Conservation (phyloP, 1,140 invertebrate genomes). For the Drosophila leontia region DNA sequence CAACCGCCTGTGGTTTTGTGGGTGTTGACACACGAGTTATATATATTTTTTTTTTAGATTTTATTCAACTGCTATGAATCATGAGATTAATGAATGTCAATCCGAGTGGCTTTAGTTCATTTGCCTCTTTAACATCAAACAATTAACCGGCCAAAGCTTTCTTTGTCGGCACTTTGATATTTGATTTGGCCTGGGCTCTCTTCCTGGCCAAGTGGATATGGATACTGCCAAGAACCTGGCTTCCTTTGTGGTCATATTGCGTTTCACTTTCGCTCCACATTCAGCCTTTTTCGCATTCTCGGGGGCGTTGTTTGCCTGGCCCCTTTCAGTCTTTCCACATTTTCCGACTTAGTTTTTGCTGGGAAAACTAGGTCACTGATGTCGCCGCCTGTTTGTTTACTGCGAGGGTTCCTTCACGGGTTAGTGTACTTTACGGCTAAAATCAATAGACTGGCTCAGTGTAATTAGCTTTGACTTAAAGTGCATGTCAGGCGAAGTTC, state of each 20-base stretch:
- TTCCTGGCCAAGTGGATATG: slow-evolving; percentile 8
- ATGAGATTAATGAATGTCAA: slow-evolving; percentile 77
- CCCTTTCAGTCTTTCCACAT: slow-evolving; percentile 22
- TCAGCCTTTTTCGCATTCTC: slow-evolving; percentile 63
- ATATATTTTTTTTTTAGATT: slow-evolving; percentile 37
- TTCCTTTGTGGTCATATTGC: slow-evolving; percentile 76
- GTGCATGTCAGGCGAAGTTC: slow-evolving; percentile 60
- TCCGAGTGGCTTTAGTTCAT: slow-evolving; percentile 39
- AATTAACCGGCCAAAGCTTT: slow-evolving; percentile 35
- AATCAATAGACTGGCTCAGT: slow-evolving; percentile 63
- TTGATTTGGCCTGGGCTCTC: slow-evolving; percentile 26
- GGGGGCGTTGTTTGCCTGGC: slow-evolving; percentile 55
- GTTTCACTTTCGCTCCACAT: slow-evolving; percentile 78
- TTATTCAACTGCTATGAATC: slow-evolving; percentile 51
- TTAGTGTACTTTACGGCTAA: slow-evolving; percentile 66
- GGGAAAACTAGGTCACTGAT: slow-evolving; percentile 67
- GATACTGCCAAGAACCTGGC: slow-evolving; percentile 2
- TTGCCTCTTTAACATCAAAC: slow-evolving; percentile 44
- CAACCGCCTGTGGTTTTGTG: slow-evolving; percentile 70
- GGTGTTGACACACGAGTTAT: slow-evolving; percentile 69
- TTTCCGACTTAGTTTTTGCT: slow-evolving; percentile 35
- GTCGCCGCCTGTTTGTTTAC: slow-evolving; percentile 34
- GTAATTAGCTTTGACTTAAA: slow-evolving; percentile 66
- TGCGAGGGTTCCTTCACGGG: slow-evolving; percentile 49
- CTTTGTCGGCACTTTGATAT: slow-evolving; percentile 45